phyloP scores from a whole-genome alignment of 2,888 invertebrate genomes.

The Pollenia labialis region DNA sequence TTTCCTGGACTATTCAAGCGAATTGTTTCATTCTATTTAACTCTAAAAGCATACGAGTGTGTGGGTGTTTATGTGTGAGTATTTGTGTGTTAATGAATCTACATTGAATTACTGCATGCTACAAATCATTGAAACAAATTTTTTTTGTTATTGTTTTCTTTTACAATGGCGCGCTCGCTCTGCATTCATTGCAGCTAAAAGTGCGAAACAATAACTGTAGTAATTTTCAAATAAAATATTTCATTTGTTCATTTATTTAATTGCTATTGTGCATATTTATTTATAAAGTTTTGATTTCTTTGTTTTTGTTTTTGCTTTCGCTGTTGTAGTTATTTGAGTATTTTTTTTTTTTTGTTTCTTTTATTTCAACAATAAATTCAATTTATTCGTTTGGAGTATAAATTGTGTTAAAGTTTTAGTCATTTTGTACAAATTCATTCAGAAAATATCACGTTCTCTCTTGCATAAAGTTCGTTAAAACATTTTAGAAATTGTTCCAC shows the following conservation, averaged over 20 bases:
- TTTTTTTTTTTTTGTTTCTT: neutral
- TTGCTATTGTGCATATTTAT: slow-evolving; percentile 55
- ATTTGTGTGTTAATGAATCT: slow-evolving; percentile 54
- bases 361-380: slow-evolving; percentile 10
- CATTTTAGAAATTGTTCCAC: slow-evolving; percentile 21
- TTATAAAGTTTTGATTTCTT: slow-evolving; percentile 36
- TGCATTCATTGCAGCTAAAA: slow-evolving; percentile 36
- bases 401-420: slow-evolving; percentile 1
- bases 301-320: slow-evolving; percentile 3
- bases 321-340: neutral
- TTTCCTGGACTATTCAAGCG: slow-evolving; percentile 6
- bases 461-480: slow-evolving; percentile 17
- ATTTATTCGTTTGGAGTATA: slow-evolving; percentile 1
- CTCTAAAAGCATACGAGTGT: neutral
- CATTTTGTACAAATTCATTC: slow-evolving; percentile 9
- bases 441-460: slow-evolving; percentile 56
- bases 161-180: slow-evolving; percentile 23
- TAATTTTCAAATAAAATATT: slow-evolving; percentile 43
- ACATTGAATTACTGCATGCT: slow-evolving; percentile 50
- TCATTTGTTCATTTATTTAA: slow-evolving; percentile 63
- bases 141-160: slow-evolving; percentile 5
- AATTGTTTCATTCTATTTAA: slow-evolving; percentile 11
- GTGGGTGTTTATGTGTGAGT: neutral
- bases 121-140: slow-evolving; percentile 45
- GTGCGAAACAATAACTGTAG: slow-evolving; percentile 48